Evolutionary conservation across 2,888 invertebrate species (phyloP).

Genomic region (Pyrgus malvae): DNA sequence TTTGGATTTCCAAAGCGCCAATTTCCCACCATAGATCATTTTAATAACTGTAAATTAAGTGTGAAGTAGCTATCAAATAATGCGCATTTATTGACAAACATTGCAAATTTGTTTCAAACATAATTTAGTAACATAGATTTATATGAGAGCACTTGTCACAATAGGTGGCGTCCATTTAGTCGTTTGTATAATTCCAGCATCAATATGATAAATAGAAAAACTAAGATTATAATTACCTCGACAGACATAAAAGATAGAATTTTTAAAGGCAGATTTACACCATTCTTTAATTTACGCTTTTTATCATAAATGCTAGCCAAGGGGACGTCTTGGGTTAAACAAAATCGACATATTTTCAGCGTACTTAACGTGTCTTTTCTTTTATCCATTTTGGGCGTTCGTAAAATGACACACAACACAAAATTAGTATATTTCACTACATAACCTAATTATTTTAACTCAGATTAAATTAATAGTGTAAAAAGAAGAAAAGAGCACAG

Average conservation of each 20-base stretch:
- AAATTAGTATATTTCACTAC: slow-evolving; percentile 42
- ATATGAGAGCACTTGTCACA: slow-evolving; percentile 7
- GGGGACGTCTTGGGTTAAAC: slow-evolving; percentile 84
- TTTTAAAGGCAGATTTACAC: slow-evolving; percentile 86
- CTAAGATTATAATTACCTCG: slow-evolving; percentile 80
- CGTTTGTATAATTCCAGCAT: too few relatives aligned
- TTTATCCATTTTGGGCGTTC: slow-evolving; percentile 77
- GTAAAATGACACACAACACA: slow-evolving; percentile 32
- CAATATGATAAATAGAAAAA: too few relatives aligned
- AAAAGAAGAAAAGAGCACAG: neutral
- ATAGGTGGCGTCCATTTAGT: slow-evolving; percentile 41
- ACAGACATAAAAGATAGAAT: slow-evolving; percentile 89
- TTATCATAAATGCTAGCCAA: slow-evolving; percentile 86
- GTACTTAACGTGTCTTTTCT: slow-evolving; percentile 82
- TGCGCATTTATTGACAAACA: too few relatives aligned
- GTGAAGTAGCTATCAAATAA: too few relatives aligned
- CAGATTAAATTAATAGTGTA: too few relatives aligned
- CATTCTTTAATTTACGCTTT: slow-evolving; percentile 78
- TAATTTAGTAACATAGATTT: neutral
- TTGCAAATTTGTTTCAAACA: too few relatives aligned
- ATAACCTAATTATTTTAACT: slow-evolving; percentile 52
- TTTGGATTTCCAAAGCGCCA: neutral
- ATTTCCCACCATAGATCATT: too few relatives aligned
- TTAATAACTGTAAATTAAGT: too few relatives aligned
- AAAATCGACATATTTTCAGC: slow-evolving; percentile 88